Evolutionary conservation across 1,140 invertebrate species (phyloP).

Genomic region (Drosophila pectinifera): DNA sequence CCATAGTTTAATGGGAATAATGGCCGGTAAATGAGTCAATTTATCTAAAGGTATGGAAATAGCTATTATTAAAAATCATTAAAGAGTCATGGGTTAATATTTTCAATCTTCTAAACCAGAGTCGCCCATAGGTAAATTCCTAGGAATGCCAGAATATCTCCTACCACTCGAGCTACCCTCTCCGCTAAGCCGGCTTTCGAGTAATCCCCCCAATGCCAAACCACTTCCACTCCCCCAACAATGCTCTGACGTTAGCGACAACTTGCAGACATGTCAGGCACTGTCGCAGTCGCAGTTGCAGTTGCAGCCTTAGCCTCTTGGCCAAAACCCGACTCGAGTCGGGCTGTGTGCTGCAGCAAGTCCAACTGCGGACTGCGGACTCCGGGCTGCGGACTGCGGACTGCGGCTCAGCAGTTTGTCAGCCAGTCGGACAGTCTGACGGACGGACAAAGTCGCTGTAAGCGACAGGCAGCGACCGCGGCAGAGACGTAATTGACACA

Average conservation of each 20-base stretch:
- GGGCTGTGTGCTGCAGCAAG: constrained; percentile 37
- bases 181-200: background rate
- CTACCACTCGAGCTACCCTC: constrained; percentile 38
- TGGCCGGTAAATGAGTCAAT: constrained; percentile 2
- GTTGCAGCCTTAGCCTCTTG: constrained; percentile 23
- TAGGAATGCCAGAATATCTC: background rate
- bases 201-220: constrained; percentile 31
- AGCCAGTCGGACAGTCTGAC: constrained; percentile 33
- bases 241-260: constrained; percentile 40
- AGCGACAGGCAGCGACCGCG: constrained; percentile 56
- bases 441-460: constrained; percentile 47
- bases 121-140: background rate
- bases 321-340: constrained; percentile 27
- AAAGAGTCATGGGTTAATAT: background rate
- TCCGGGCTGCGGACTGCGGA: constrained; percentile 27
- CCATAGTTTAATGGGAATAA: background rate
- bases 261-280: constrained; percentile 71
- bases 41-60: background rate
- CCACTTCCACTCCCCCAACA: constrained; percentile 14
- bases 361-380: constrained; percentile 41
- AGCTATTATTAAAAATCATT: background rate
- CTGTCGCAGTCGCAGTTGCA: constrained; percentile 35
- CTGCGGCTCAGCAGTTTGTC: constrained; percentile 56
- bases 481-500: constrained; percentile 80
- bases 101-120: background rate